Evolutionary conservation across 2,888 invertebrate genomes (phyloP), one percentile per base, ranked within the genome.

Genomic region (Synanthedon tipuliformis): DNA sequence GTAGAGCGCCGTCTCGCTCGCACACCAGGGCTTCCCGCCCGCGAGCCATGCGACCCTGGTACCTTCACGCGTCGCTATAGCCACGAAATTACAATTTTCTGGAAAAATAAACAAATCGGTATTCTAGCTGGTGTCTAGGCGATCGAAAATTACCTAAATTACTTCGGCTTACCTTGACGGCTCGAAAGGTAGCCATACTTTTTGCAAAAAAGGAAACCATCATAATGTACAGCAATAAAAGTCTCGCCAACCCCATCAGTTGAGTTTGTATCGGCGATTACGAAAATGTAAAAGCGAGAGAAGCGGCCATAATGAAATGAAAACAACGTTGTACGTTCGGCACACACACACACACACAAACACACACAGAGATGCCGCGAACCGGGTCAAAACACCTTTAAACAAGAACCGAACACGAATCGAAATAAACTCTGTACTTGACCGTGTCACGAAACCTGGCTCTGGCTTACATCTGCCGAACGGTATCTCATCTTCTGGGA

Each of bases 331-430:
- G 67, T 70, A 67, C 69, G 71, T 66, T 71, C 77, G 69, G 78
- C 73, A 78, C 76, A 74, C 71, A 63, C 61, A 56, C 61, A 61
- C 60, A 55, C 56, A 55, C 55, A 57, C 60, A 56, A 54, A 51
- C 50, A 65, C 64, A 69, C 63, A 66, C 71, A 70, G 72, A 73
- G 70, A 69, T 69, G 66, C 74, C 71, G 60, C 70, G 73, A 80
- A 83, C 79, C 84, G 83, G 85, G 85, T 84, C 84, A 81, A 83
- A 85, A 84, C 86, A 85, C 82, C 79, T 84, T 83, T 80, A 80
- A 76, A 78, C 78, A 74, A 79, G 78, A 81, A 78, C 71, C 74
- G 79, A 80, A 77, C 77, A 73, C 73, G 76, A 73, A 77, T 81
- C 81, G 78, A 81, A 84, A 82, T 79, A 79, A 78, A 81, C 76